phyloP scores from a whole-genome alignment of 2,888 invertebrate genomes.

The Meiosimyza platycephala region DNA sequence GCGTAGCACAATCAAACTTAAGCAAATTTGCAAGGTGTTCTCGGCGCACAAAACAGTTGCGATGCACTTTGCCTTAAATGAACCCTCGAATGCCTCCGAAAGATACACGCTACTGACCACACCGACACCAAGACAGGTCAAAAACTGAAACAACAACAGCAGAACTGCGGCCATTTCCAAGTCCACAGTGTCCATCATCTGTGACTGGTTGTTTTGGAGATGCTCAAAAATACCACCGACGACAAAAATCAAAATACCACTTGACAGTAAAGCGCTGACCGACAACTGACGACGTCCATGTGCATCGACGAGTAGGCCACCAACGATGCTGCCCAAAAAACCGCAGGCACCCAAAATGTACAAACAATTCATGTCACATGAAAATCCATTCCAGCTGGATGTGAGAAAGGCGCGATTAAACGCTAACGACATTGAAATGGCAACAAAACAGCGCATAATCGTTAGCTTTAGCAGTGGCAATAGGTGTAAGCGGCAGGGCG shows the following conservation, averaged over 20 bases:
- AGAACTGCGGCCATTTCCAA: slow-evolving; percentile 54
- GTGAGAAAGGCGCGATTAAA: slow-evolving; percentile 59
- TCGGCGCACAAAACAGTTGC: slow-evolving; percentile 55
- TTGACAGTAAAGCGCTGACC: slow-evolving; percentile 53
- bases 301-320: slow-evolving; percentile 57
- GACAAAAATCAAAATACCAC: slow-evolving; percentile 57
- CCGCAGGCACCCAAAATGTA: slow-evolving; percentile 58
- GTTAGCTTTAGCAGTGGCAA: slow-evolving; percentile 56
- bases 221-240: slow-evolving; percentile 59
- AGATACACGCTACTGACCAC: slow-evolving; percentile 58
- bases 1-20: slow-evolving; percentile 51
- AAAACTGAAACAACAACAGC: slow-evolving; percentile 56
- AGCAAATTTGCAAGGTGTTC: slow-evolving; percentile 55
- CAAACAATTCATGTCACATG: slow-evolving; percentile 57
- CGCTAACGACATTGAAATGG: slow-evolving; percentile 56
- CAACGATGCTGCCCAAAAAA: slow-evolving; percentile 56
- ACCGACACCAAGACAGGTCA: slow-evolving; percentile 58
- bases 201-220: slow-evolving; percentile 44
- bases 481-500: slow-evolving; percentile 13
- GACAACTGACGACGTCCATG: slow-evolving; percentile 57
- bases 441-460: slow-evolving; percentile 55
- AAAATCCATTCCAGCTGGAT: slow-evolving; percentile 55
- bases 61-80: slow-evolving; percentile 56
- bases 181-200: slow-evolving; percentile 51
- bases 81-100: slow-evolving; percentile 59